These are phyloP conservation scores for Hylaeus volcanicus DNA, from an alignment of 1,140 invertebrate genomes.

Conservation along the genomic window DNA sequence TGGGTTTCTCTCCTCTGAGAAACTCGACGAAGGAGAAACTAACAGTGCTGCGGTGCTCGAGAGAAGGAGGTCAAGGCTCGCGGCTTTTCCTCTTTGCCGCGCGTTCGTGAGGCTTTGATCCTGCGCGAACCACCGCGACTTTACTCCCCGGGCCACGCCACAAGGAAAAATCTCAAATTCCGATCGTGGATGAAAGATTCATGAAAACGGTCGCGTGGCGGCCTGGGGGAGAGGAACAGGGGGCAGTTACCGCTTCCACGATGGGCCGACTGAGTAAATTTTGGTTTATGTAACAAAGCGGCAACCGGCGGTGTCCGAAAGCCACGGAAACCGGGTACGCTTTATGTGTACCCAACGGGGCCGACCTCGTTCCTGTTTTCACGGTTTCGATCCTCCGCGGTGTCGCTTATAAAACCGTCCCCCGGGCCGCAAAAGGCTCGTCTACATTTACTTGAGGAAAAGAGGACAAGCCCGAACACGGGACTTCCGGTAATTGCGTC, in stretches of 20 bases:
- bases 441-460: neutral
- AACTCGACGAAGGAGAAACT: conserved; percentile 33
- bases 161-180: conserved; percentile 65
- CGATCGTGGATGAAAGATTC: conserved; percentile 64
- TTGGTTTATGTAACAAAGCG: conserved; percentile 61
- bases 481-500: neutral
- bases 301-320: conserved; percentile 35
- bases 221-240: neutral
- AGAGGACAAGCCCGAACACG: neutral
- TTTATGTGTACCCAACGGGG: conserved; percentile 8
- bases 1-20: neutral
- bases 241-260: conserved; percentile 39
- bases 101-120: conserved; percentile 47
- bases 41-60: conserved; percentile 9
- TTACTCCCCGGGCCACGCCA: conserved; percentile 28
- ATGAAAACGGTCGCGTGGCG: conserved; percentile 61
- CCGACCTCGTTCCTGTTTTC: conserved; percentile 32
- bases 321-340: conserved; percentile 42
- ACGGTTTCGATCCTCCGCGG: conserved; percentile 30
- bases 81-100: conserved; percentile 36
- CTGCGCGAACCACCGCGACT: conserved; percentile 30
- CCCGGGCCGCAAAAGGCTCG: conserved; percentile 7
- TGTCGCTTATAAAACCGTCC: conserved; percentile 3
- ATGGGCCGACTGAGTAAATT: conserved; percentile 47
- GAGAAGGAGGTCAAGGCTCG: conserved; percentile 61